phyloP scores from a whole-genome alignment of 2,888 invertebrate genomes.

The Mythimna loreyi region DNA sequence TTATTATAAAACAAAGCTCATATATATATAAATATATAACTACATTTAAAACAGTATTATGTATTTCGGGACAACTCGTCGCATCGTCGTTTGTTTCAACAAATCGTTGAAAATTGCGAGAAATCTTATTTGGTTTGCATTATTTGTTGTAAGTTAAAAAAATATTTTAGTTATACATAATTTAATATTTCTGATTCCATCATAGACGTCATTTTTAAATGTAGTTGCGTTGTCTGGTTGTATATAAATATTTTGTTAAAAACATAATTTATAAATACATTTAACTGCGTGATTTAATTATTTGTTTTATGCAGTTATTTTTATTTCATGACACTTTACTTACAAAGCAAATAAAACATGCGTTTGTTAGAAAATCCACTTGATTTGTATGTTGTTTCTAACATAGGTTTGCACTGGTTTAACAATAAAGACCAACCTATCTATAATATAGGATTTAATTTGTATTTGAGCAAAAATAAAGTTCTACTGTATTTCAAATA shows the following conservation, averaged over 20 bases:
- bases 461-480: constrained; percentile 63
- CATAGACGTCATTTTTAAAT: not conserved
- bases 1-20: constrained; percentile 87
- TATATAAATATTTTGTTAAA: constrained; percentile 26
- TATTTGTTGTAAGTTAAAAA: constrained; percentile 6
- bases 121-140: constrained; percentile 23
- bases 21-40: constrained; percentile 86
- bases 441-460: constrained; percentile 39
- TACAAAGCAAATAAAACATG: constrained; percentile 31
- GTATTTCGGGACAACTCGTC: constrained; percentile 69
- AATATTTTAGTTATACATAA: constrained; percentile 11
- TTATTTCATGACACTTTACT: constrained; percentile 20
- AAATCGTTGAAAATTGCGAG: constrained; percentile 17
- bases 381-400: constrained; percentile 28
- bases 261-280: constrained; percentile 27
- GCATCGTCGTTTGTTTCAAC: constrained; percentile 58
- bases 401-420: not conserved
- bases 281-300: constrained; percentile 25
- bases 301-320: constrained; percentile 29
- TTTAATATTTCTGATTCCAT: constrained; percentile 13
- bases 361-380: constrained; percentile 4
- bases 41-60: constrained; percentile 82
- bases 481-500: constrained; percentile 55
- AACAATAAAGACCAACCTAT: constrained; percentile 25
- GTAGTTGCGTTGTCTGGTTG: constrained; percentile 15